Base-by-base conservation (phyloP, 2,888 invertebrate species). In the Trilocha varians region DNA sequence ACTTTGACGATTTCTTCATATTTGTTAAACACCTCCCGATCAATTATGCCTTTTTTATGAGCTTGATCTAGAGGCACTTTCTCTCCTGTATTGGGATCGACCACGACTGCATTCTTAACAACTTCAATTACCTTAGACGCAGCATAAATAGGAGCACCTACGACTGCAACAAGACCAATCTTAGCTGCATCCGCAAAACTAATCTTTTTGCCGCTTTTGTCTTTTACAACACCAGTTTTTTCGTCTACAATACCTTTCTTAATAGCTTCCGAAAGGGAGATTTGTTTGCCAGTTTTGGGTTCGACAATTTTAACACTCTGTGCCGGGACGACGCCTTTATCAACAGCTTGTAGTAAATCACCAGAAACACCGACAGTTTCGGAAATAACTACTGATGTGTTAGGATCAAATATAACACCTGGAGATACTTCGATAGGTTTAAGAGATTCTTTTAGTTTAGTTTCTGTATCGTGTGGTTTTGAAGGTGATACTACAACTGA, bases 211-310 rank as follows among this genome's bases (percentile, higher is more conserved):
- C 92, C 92, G 1, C 87, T 75, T 50, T 87, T 86, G 57, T 92
- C 91, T 49, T 86, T 88, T 40, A 94, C 88, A 45, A 91, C 88
- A 3, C 90, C 91, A 0, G 91, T 90, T 41, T 88, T 79, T 40
- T 88, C 88, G 73, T 96, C 91, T 37, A 97, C 86, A 39, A 95
- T 88, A 38, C 94, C 93, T 53, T 89, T 89, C 8, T 88, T 71
- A 32, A 97, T 87, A 1, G 98, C 98, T 67, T 96, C 93, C 18
- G 88, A 87, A 5, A 94, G 74, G n/a, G 88, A 85, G 34, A 95
- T 84, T 49, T 90, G 87, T 64, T 90, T 86, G 11, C 93, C 91
- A 0, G 91, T 89, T 42, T 78, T 74, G 1, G 93, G 92, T 69
- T 95, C 92, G 46, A 88, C 84, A 2, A 95, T 88, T 60, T 88